Conservation (phyloP, 2,888 invertebrate species). For the Linnaemya tessellans region DNA sequence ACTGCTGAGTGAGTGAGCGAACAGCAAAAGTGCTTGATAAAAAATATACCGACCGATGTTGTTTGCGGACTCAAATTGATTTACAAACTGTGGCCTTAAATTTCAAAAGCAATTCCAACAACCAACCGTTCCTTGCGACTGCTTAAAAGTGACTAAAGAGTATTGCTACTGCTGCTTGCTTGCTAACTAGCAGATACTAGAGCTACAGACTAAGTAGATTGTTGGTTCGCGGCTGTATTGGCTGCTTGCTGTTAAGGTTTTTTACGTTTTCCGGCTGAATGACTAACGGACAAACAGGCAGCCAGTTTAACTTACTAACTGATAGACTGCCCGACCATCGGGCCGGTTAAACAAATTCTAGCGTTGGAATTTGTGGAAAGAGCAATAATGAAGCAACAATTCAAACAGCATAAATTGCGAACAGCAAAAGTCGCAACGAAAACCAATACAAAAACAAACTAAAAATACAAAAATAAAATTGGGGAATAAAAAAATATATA, state of each 20-base stretch:
- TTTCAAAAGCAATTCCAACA: constrained; percentile 67
- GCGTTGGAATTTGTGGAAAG: constrained; percentile 56
- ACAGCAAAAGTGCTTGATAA: constrained; percentile 61
- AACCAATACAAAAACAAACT: constrained; percentile 49
- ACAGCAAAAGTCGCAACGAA: constrained; percentile 73
- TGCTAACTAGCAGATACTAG: constrained; percentile 63
- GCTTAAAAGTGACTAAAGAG: constrained; percentile 83
- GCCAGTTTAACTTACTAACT: constrained; percentile 5
- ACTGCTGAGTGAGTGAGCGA: constrained; percentile 22
- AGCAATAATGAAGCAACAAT: constrained; percentile 52
- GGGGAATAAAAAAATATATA: constrained; percentile 1
- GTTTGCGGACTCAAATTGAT: constrained; percentile 63
- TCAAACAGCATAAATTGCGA: constrained; percentile 76
- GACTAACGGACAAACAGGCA: not conserved
- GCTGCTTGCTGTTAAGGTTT: constrained; percentile 54
- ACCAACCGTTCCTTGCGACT: constrained; percentile 80
- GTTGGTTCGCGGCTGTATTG: constrained; percentile 48
- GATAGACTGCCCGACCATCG: constrained; percentile 4
- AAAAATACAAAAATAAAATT: constrained; percentile 37
- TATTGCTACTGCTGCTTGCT: constrained; percentile 75
- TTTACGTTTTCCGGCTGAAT: constrained; percentile 34
- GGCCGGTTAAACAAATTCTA: constrained; percentile 48
- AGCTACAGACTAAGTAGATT: constrained; percentile 39
- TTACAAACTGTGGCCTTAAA: constrained; percentile 52
- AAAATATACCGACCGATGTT: constrained; percentile 75